Evolutionary conservation across 2,797 vertebrate genomes (phyloP).

Genomic region (Etheostoma perlongum): DNA sequence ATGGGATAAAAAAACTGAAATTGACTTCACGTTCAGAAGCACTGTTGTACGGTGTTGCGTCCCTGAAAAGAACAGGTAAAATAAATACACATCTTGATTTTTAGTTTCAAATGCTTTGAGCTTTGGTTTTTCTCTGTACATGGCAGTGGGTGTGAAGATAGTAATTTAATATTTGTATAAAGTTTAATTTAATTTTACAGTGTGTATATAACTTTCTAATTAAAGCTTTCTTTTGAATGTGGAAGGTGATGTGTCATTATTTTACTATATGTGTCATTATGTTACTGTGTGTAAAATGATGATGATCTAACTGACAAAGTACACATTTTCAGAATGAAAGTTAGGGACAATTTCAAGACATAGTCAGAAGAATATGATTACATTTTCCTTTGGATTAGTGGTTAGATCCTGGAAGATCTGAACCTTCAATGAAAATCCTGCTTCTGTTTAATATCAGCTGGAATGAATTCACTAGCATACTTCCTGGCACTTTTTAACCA

Average conservation of each 20-base stretch:
- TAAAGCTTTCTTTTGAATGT: conserved; percentile 92
- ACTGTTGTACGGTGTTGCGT: conserved; percentile 85
- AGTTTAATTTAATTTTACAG: conserved; percentile 99
- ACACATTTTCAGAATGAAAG: background rate
- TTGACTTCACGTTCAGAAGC: conserved; percentile 65
- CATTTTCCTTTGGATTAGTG: conserved; percentile 32
- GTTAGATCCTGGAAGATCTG: conserved; percentile 26
- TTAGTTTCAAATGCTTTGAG: conserved; percentile 77
- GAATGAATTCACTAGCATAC: background rate
- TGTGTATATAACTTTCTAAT: conserved; percentile 99
- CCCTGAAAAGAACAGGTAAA: conserved; percentile 65
- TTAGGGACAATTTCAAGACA: background rate
- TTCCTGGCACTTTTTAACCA: background rate
- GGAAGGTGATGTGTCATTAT: conserved; percentile 59
- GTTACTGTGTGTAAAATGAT: background rate
- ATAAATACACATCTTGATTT: conserved; percentile 71
- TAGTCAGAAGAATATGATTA: conserved; percentile 3
- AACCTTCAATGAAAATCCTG: conserved; percentile 14
- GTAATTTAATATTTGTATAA: conserved; percentile 99
- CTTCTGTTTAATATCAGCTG: conserved; percentile 8
- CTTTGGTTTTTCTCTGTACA: conserved; percentile 86
- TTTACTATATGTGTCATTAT: background rate
- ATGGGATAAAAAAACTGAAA: conserved; percentile 32
- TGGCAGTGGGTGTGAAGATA: conserved; percentile 98
- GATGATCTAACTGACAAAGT: background rate